Evolutionary conservation across 2,113 vertebrate species (phyloP).

Genomic region (Neolamprologus sp.): DNA sequence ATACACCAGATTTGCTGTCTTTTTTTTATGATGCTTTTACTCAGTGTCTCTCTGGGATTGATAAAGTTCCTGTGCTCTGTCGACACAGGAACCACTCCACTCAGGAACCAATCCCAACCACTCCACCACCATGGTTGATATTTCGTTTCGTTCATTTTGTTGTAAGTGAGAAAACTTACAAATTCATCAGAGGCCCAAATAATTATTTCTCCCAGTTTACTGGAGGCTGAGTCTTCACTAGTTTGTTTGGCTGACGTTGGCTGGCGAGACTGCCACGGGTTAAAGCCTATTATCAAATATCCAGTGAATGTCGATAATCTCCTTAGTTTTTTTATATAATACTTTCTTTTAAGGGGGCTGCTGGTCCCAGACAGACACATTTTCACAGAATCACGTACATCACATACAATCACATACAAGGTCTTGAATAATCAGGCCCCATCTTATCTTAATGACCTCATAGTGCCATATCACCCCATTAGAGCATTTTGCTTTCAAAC

Average conservation of each 20-base stretch:
- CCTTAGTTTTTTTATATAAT: not conserved
- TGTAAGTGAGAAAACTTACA: not conserved
- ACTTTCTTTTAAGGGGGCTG: not conserved
- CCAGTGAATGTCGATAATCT: not conserved
- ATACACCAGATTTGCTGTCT: not conserved
- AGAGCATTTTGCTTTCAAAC: not conserved
- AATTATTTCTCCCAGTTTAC: not conserved
- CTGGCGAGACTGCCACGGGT: accelerated
- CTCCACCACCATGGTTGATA: not conserved
- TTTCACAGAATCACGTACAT: not conserved
- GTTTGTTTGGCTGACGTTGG: not conserved
- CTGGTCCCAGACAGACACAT: not conserved
- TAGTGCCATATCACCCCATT: not conserved
- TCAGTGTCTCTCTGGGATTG: not conserved
- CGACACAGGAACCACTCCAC: not conserved
- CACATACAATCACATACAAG: not conserved
- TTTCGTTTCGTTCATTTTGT: accelerated
- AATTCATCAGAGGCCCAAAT: not conserved
- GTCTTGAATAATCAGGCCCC: not conserved
- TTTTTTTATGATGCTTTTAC: not conserved
- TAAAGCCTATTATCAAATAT: not conserved
- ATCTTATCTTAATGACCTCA: not conserved
- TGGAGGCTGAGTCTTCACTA: not conserved
- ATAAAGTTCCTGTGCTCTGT: not conserved
- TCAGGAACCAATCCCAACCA: not conserved